A percentile compares a stretch with the other conserved stretches of the same genome.
Conservation (phyloP, 2,888 invertebrate genomes). For the Diploptera punctata region DNA sequence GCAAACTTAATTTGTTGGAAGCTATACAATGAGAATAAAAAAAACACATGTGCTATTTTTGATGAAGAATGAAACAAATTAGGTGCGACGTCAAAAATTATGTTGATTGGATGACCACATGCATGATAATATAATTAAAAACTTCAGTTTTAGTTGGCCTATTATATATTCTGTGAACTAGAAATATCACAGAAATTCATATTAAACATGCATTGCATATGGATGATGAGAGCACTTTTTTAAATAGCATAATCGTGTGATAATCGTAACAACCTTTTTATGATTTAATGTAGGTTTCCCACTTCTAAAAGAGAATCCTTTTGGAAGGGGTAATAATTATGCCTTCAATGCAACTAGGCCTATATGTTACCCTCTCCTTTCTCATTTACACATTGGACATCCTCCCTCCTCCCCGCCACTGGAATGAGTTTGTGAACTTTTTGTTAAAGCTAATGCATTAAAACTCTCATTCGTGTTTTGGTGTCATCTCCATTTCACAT, state of each 20-base stretch:
- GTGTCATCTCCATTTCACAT: conserved; percentile 22
- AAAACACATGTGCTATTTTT: too few species aligned
- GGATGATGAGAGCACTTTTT: neutral
- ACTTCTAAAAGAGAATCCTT: conserved; percentile 6
- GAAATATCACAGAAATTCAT: neutral
- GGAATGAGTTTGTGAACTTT: conserved; percentile 20
- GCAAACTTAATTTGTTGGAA: too few species aligned
- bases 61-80: conserved; percentile 1
- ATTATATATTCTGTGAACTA: neutral
- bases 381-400: conserved; percentile 23
- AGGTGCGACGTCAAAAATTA: neutral
- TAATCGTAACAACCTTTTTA: conserved; percentile 1
- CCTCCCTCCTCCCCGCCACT: neutral
- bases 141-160: neutral
- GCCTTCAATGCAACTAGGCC: conserved; percentile 5
- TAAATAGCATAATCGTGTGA: neutral
- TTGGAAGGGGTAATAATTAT: conserved; percentile 1
- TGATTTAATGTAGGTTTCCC: neutral
- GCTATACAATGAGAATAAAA: too few species aligned
- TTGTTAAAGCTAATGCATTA: conserved; percentile 25
- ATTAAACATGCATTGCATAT: neutral
- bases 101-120: neutral
- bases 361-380: neutral
- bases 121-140: neutral
- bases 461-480: conserved; percentile 27